Conservation (phyloP, 1,140 invertebrate genomes). For the Asbolus verrucosus region DNA sequence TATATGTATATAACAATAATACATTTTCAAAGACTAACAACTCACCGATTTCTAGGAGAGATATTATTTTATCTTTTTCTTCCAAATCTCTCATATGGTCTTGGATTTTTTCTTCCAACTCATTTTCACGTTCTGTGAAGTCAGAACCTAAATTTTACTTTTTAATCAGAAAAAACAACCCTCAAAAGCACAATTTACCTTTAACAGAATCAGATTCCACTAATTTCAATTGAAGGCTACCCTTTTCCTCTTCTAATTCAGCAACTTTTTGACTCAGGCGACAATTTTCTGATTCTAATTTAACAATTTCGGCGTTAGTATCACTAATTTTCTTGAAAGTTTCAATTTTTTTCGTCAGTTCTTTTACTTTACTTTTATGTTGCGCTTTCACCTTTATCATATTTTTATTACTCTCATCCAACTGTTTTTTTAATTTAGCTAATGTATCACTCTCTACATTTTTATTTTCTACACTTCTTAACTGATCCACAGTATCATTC, state of each 20-base stretch:
- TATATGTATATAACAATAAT: neutral
- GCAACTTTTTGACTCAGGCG: slow-evolving; percentile 82
- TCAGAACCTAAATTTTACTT: slow-evolving; percentile 15
- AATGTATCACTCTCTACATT: slow-evolving; percentile 65
- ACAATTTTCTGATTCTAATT: slow-evolving; percentile 70
- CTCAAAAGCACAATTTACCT: slow-evolving; percentile 47
- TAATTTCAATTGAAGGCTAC: slow-evolving; percentile 60
- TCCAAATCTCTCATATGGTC: slow-evolving; percentile 36
- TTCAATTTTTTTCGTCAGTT: slow-evolving; percentile 84
- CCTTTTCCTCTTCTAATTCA: slow-evolving; percentile 89
- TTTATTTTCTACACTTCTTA: slow-evolving; percentile 56
- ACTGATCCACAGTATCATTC: slow-evolving; percentile 64
- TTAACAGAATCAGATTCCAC: slow-evolving; percentile 55
- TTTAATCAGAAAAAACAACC: slow-evolving; percentile 1
- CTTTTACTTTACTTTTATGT: slow-evolving; percentile 84
- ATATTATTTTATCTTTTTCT: slow-evolving; percentile 55
- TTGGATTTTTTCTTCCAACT: slow-evolving; percentile 22
- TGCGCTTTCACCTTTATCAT: slow-evolving; percentile 88
- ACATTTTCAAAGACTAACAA: neutral
- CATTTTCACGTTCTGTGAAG: slow-evolving; percentile 10
- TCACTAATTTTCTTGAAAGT: slow-evolving; percentile 80
- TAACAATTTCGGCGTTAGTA: slow-evolving; percentile 75
- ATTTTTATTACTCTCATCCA: slow-evolving; percentile 82
- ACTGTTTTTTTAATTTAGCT: slow-evolving; percentile 73
- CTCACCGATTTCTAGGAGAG: slow-evolving; percentile 52